phyloP scores from a whole-genome alignment of 2,797 vertebrate genomes.

The Myioborus melanocephalus region DNA sequence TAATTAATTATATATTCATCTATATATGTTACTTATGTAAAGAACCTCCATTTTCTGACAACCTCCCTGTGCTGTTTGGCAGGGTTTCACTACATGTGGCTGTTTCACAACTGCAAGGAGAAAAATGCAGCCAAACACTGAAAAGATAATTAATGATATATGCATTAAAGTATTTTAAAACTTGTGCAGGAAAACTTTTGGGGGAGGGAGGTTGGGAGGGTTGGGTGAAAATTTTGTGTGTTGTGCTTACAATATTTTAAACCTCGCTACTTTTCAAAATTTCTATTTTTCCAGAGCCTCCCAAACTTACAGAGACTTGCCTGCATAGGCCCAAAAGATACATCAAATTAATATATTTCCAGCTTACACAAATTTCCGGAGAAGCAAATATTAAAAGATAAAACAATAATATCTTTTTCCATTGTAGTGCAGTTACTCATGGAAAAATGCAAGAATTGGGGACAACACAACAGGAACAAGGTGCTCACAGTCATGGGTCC shows the following conservation, averaged over 20 bases:
- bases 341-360: neutral
- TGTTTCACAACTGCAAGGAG: neutral
- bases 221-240: neutral
- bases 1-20: constrained; percentile 66
- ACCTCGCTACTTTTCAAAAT: neutral
- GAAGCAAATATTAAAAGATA: neutral
- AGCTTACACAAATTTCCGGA: neutral
- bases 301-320: neutral
- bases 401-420: neutral
- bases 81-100: neutral
- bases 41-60: constrained; percentile 2
- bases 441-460: neutral
- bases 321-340: neutral
- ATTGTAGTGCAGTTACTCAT: neutral
- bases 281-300: neutral
- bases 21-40: constrained; percentile 62
- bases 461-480: neutral
- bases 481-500: neutral
- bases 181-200: neutral
- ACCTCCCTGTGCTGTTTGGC: neutral
- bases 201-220: fast-evolving
- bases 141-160: neutral
- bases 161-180: neutral
- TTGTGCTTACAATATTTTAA: neutral
- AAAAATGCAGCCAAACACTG: neutral